Conservation (phyloP, 2,113 vertebrate genomes). For the Ibidorhyncha struthersii region DNA sequence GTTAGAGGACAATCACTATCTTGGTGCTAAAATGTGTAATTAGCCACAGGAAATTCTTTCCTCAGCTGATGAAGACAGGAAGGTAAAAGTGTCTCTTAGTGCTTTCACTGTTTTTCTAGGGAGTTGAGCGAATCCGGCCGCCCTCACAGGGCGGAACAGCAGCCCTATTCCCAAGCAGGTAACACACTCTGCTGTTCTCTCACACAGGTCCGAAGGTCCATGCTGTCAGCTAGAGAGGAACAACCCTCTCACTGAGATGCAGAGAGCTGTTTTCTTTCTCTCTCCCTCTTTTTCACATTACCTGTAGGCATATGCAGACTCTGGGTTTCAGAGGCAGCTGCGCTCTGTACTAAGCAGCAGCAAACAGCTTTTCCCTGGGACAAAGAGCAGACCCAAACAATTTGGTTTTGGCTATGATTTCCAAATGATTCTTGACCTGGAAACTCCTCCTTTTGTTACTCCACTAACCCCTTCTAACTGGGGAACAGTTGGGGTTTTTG, state of each 20-base stretch:
- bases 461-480: not conserved
- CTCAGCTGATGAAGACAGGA: conserved; percentile 20
- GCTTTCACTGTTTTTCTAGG: not conserved
- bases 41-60: conserved; percentile 31
- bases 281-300: not conserved
- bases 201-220: not conserved
- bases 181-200: not conserved
- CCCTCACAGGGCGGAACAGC: not conserved
- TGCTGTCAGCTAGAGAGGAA: not conserved
- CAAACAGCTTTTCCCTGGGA: not conserved
- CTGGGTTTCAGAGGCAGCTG: not conserved
- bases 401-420: not conserved
- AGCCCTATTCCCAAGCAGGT: not conserved
- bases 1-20: not conserved
- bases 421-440: not conserved
- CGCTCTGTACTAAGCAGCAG: not conserved
- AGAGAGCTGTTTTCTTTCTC: not conserved
- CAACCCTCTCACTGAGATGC: not conserved
- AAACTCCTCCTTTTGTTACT: conserved; percentile 10
- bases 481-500: not conserved
- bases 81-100: conserved; percentile 1
- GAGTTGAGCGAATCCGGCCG: not conserved
- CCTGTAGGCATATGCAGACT: not conserved
- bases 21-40: conserved; percentile 29
- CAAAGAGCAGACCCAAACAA: not conserved